Conservation (phyloP, 2,797 vertebrate species). For the Parotocinclus haroldoi region DNA sequence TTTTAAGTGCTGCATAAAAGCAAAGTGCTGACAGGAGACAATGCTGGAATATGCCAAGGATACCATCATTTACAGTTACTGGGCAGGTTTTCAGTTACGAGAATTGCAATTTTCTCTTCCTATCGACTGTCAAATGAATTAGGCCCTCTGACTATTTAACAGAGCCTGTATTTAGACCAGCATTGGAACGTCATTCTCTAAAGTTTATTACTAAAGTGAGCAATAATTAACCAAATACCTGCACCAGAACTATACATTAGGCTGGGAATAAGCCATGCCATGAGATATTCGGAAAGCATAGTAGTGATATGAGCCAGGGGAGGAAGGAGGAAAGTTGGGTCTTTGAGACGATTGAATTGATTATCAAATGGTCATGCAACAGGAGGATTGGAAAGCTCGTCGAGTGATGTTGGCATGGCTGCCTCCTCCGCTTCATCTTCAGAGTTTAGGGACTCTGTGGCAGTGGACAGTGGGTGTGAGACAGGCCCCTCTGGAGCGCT, state of each 20-base stretch:
- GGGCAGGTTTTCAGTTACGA: conserved; percentile 44
- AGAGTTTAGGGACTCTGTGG: conserved; percentile 63
- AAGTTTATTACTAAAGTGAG: no score
- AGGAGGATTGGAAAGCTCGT: conserved; percentile 53
- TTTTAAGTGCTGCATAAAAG: conserved; percentile 30
- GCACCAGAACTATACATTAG: conserved; percentile 24
- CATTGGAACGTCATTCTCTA: background rate
- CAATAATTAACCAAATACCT: conserved; percentile 41
- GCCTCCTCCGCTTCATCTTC: conserved; percentile 56
- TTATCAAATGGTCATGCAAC: conserved; percentile 59
- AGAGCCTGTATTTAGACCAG: background rate
- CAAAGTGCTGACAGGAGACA: conserved; percentile 43
- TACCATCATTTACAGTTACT: conserved; percentile 45
- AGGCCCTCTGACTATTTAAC: background rate
- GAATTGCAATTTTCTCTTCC: conserved; percentile 2
- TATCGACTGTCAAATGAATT: background rate
- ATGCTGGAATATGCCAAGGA: conserved; percentile 47
- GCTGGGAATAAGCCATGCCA: conserved; percentile 20
- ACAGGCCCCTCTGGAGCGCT: conserved; percentile 65
- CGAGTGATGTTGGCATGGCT: conserved; percentile 38
- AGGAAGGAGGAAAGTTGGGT: conserved; percentile 12
- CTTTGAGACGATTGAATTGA: conserved; percentile 30
- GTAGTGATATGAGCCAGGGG: conserved; percentile 30
- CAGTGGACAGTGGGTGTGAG: conserved; percentile 71
- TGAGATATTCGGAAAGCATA: conserved; percentile 18